phyloP scores from a whole-genome alignment of 2,113 vertebrate species.

The Labrus mixtus region DNA sequence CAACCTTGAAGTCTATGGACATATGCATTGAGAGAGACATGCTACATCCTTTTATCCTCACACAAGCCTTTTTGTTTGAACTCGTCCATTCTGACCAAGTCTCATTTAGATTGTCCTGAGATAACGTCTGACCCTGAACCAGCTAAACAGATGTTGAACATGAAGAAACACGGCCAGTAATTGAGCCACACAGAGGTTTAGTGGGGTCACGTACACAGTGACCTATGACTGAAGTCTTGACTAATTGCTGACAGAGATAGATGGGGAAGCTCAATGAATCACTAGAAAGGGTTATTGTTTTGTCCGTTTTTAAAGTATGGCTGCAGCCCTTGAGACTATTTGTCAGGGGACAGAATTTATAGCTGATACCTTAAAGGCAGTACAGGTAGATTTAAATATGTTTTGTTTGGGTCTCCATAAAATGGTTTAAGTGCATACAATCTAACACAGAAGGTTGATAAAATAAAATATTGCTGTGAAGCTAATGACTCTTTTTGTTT shows the following conservation, averaged over 20 bases:
- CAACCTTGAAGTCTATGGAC: too few relatives aligned
- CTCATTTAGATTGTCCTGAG: slow-evolving; percentile 56
- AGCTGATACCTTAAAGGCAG: neutral
- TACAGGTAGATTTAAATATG: neutral
- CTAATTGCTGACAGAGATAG: slow-evolving; percentile 65
- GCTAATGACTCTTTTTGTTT: slow-evolving; percentile 63
- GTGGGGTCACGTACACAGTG: slow-evolving; percentile 22
- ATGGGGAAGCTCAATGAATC: slow-evolving; percentile 38
- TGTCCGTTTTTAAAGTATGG: slow-evolving; percentile 16
- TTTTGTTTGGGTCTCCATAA: neutral
- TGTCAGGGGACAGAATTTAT: neutral
- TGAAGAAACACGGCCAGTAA: slow-evolving; percentile 56
- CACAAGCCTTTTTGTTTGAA: slow-evolving; percentile 12
- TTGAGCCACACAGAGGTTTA: slow-evolving; percentile 38
- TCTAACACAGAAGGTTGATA: neutral
- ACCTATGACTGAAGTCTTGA: slow-evolving; percentile 48
- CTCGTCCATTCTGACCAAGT: slow-evolving; percentile 8
- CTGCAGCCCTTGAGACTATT: neutral
- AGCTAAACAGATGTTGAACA: slow-evolving; percentile 73
- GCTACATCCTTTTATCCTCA: too few relatives aligned
- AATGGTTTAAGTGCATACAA: neutral
- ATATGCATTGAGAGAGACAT: too few relatives aligned
- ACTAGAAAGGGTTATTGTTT: slow-evolving; percentile 17
- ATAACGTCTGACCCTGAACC: slow-evolving; percentile 63
- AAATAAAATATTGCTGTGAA: neutral